phyloP scores from a whole-genome alignment of 2,888 invertebrate species.

The Eledona agricola region DNA sequence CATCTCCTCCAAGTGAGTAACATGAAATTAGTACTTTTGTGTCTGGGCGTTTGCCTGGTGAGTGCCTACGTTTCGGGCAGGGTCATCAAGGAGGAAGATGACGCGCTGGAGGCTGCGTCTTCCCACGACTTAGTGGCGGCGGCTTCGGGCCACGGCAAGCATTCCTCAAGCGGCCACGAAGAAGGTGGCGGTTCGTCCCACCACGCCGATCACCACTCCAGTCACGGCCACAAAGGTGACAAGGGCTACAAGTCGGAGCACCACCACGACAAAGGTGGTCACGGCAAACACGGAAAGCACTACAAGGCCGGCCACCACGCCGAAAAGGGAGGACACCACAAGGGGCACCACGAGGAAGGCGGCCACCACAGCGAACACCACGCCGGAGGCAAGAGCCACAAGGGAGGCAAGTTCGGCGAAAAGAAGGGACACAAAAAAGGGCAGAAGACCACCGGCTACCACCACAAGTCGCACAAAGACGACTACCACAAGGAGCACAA shows the following conservation, averaged over 20 bases:
- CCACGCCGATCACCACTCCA: conserved; percentile 73
- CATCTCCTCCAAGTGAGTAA: conserved; percentile 41
- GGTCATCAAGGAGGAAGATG: conserved; percentile 54
- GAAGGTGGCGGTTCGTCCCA: conserved; percentile 76
- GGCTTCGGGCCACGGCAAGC: conserved; percentile 60
- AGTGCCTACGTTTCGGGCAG: conserved; percentile 52
- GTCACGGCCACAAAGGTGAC: conserved; percentile 79
- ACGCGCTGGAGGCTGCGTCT: conserved; percentile 40
- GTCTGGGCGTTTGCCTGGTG: conserved; percentile 54
- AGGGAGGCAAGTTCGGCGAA: conserved; percentile 81
- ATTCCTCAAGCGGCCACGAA: conserved; percentile 66
- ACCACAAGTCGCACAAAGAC: conserved; percentile 87
- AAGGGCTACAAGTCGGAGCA: conserved; percentile 80
- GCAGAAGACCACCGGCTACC: conserved; percentile 83
- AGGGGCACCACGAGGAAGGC: conserved; percentile 80
- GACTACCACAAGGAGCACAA: conserved; percentile 88
- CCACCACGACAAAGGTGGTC: conserved; percentile 81
- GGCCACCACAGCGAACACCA: conserved; percentile 81
- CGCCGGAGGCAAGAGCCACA: conserved; percentile 79
- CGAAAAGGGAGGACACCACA: conserved; percentile 82
- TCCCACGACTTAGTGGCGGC: conserved; percentile 64
- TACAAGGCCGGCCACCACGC: conserved; percentile 80
- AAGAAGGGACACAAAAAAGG: conserved; percentile 88
- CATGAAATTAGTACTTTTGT: conserved; percentile 55
- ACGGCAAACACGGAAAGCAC: conserved; percentile 78